Conservation (phyloP, 1,140 invertebrate genomes). For the Drosophila mayri region DNA sequence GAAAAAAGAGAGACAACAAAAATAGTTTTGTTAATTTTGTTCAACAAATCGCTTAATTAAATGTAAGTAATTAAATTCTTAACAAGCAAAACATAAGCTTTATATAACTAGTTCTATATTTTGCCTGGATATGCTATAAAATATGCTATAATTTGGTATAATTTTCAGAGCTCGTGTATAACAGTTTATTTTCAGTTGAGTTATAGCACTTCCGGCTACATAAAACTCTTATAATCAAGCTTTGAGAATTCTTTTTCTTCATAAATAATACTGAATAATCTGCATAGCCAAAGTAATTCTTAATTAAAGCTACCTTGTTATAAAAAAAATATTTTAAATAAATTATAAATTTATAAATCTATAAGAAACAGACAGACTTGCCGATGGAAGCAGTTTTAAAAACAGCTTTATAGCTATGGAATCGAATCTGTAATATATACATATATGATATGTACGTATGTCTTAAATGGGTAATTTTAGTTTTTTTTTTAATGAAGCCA, state of each 20-base stretch:
- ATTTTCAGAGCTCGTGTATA: not conserved
- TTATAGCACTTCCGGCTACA: no score
- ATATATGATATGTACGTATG: not conserved
- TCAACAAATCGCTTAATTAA: conserved; percentile 22
- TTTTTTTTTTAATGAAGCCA: not conserved
- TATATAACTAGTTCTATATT: not conserved
- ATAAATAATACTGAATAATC: not conserved
- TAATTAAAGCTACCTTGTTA: not conserved
- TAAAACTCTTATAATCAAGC: not conserved
- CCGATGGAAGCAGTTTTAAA: not conserved
- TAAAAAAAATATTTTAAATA: not conserved
- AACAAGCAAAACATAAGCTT: conserved; percentile 1
- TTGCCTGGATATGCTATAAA: not conserved
- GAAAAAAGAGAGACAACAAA: conserved; percentile 63
- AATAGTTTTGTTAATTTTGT: conserved; percentile 45
- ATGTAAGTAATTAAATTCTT: conserved; percentile 4
- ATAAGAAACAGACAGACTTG: not conserved
- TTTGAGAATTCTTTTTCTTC: not conserved
- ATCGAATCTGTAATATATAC: not conserved
- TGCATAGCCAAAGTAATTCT: not conserved
- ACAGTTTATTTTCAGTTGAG: not conserved
- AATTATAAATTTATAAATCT: not conserved
- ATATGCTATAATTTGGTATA: not conserved
- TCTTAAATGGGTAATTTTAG: not conserved
- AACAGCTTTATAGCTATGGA: not conserved